Evolutionary conservation across 2,113 vertebrate species (phyloP).

Genomic region (Phrynosoma platyrhinos): DNA sequence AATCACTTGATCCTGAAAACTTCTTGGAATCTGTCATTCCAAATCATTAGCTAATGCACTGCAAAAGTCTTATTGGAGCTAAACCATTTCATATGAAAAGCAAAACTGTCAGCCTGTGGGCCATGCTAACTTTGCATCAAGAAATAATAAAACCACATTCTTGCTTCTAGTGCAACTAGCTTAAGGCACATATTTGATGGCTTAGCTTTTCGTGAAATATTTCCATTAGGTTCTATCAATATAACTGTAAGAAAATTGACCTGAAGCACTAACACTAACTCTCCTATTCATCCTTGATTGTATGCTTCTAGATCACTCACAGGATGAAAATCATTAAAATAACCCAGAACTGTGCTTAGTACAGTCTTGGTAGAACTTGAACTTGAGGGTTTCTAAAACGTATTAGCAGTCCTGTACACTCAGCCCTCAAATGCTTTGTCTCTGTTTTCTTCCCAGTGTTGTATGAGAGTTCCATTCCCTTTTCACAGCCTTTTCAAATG

Average conservation of each 20-base stretch:
- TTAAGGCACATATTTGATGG: conserved; percentile 76
- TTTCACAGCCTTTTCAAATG: no score
- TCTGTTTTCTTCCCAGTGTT: no score
- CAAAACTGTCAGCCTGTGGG: conserved; percentile 73
- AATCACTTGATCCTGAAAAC: conserved; percentile 72
- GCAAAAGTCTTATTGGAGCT: conserved; percentile 62
- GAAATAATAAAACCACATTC: conserved; percentile 59
- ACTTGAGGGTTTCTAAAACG: not conserved
- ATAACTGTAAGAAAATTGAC: conserved; percentile 62
- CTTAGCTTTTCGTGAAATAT: conserved; percentile 62
- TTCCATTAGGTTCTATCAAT: conserved; percentile 69
- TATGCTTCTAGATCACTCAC: not conserved
- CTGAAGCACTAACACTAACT: conserved; percentile 47
- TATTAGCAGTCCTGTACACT: no score
- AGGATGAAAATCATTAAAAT: not conserved
- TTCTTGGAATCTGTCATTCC: conserved; percentile 73
- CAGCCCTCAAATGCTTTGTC: no score
- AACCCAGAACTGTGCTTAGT: not conserved
- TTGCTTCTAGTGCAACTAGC: conserved; percentile 70
- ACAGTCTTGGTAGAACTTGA: not conserved
- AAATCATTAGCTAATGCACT: conserved; percentile 79
- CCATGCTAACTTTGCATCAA: conserved; percentile 76
- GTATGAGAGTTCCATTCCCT: no score
- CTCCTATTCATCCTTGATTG: not conserved
- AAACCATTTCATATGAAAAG: conserved; percentile 61